phyloP scores from a whole-genome alignment of 2,888 invertebrate species.

The Helicoverpa assulta region DNA sequence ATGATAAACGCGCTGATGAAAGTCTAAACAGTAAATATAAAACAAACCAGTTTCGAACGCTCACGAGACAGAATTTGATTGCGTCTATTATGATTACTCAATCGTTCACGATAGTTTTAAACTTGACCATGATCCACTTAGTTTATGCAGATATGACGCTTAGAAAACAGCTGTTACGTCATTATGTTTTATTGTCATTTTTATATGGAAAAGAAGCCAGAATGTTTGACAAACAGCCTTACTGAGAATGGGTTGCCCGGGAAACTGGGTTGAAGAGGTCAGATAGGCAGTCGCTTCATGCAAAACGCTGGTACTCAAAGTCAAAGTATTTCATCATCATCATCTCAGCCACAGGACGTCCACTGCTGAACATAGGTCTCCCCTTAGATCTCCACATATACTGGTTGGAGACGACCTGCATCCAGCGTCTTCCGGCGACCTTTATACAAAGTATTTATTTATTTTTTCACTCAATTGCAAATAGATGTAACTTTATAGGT shows the following conservation, averaged over 20 bases:
- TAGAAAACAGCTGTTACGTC: slow-evolving; percentile 46
- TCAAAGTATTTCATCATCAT: too few relatives aligned
- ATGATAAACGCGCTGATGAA: neutral
- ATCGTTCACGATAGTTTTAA: slow-evolving; percentile 45
- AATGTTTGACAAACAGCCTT: too few relatives aligned
- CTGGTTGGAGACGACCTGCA: too few relatives aligned
- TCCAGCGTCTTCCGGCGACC: too few relatives aligned
- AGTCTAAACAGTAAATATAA: neutral
- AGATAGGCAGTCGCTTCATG: neutral
- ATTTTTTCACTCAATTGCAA: too few relatives aligned
- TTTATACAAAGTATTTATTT: too few relatives aligned
- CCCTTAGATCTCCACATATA: too few relatives aligned
- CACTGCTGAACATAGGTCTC: too few relatives aligned
- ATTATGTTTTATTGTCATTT: slow-evolving; percentile 33
- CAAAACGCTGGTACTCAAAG: neutral
- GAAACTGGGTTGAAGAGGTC: too few relatives aligned
- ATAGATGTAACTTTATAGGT: too few relatives aligned
- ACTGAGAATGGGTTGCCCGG: too few relatives aligned
- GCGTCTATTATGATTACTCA: slow-evolving; percentile 45
- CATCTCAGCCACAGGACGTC: too few relatives aligned
- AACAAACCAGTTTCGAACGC: slow-evolving; percentile 24
- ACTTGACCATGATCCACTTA: slow-evolving; percentile 53
- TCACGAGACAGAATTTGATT: slow-evolving; percentile 48
- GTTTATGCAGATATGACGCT: slow-evolving; percentile 42
- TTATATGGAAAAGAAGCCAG: neutral